These are phyloP conservation scores for Acleris literana DNA, from an alignment of 2,888 invertebrate species.

Conservation along the genomic window DNA sequence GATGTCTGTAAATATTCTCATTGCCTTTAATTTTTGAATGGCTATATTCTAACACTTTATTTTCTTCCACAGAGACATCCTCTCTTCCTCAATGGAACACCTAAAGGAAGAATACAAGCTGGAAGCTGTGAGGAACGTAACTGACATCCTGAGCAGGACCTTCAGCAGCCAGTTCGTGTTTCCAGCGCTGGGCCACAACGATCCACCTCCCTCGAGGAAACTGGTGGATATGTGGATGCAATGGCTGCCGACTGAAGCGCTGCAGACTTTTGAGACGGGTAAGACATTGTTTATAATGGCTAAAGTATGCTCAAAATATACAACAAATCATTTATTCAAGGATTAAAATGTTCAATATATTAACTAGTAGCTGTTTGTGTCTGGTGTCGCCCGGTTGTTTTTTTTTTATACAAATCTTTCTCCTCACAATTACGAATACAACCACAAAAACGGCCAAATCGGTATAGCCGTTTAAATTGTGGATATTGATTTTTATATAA, in stretches of 20 bases:
- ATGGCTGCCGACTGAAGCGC: slow-evolving; percentile 92
- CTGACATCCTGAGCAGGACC: slow-evolving; percentile 90
- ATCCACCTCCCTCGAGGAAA: slow-evolving; percentile 86
- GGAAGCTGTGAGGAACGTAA: slow-evolving; percentile 91
- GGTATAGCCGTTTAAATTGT: too few species aligned
- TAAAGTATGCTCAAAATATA: neutral
- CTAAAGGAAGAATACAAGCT: slow-evolving; percentile 87
- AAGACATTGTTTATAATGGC: slow-evolving; percentile 43
- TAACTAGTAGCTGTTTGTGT: too few species aligned
- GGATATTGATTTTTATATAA: too few species aligned
- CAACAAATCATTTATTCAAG: too few species aligned
- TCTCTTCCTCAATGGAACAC: slow-evolving; percentile 89
- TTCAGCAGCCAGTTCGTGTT: slow-evolving; percentile 95
- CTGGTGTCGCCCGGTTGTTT: too few species aligned
- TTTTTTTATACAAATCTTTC: too few species aligned
- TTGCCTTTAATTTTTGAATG: neutral
- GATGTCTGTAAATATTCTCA: neutral
- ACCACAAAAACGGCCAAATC: too few species aligned
- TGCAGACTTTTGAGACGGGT: slow-evolving; percentile 93
- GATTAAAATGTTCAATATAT: too few species aligned
- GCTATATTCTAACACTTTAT: neutral
- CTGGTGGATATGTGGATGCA: slow-evolving; percentile 92
- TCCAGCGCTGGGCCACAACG: slow-evolving; percentile 95
- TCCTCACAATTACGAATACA: too few species aligned
- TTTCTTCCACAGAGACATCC: slow-evolving; percentile 87